Base-by-base conservation (phyloP, 2,888 invertebrate genomes). In the Mayetiola destructor region DNA sequence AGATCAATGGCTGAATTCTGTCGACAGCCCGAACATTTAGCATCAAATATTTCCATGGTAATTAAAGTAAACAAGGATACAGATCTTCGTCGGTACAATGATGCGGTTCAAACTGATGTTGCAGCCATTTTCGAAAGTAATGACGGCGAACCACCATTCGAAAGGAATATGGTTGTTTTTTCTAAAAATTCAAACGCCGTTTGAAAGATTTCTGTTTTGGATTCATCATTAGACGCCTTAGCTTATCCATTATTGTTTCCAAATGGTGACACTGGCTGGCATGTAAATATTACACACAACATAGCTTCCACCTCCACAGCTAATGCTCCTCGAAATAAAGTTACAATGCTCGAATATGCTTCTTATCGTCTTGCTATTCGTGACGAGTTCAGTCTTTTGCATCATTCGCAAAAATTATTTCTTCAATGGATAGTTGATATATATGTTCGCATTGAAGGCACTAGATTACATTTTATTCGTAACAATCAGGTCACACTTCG, bases 341-440 rank as follows among this genome's bases (percentile, higher is more conserved):
- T 39, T 8, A 23, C 40, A 5, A 39, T 40, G 40, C 29, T 40
- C 9, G 30, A 39, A n/a, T 56, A 12, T 30, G 16, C 12, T 3
- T 6, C 10, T 18, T n/a, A 21, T n/a, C 29, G 29, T 18, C 14
- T 40, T 6, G 29, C 40, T 4, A 39, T 23, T 29, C 56, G 39
- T 2, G 57, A 57, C 18, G 57, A 48, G 18, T 59, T 60, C 56
- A 65, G 65, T 59, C 32, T 61, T 42, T 58, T 66, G 30, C 36
- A 64, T 36, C 55, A 58, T 58, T 65, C 62, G 57, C 60, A 64
- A 5, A 58, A 62, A 55, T 60, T 69, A 4, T 66, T 64, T 40
- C 64, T 66, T 52, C 68, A 70, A 59, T 69, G 60, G 55, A 55
- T 64, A 20, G 68, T 70, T 18, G 69, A 71, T 59, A 63, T 65